Base-by-base conservation (phyloP, 2,797 vertebrate species). In the Halcyon chelicuti region DNA sequence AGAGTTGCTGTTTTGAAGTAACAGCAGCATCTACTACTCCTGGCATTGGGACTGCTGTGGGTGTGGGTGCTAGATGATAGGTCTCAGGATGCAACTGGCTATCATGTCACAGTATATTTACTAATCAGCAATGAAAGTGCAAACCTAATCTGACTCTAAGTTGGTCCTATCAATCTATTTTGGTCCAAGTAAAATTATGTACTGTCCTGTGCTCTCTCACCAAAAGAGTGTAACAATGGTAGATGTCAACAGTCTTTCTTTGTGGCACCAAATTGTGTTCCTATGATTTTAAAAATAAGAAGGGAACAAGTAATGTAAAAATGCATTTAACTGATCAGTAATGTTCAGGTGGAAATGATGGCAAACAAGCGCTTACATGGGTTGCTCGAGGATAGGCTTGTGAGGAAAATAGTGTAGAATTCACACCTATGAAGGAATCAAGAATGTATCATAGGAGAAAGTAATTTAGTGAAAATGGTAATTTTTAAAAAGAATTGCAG, bases 31-130 rank as follows among this genome's bases (percentile, higher is more conserved):
- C 31, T 79, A 20, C 40, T 85, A 76, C 33, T 31, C 31, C 7
- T 1, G 0, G 58, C 61, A 18, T 55, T 47, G 25, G 1, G 2
- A 44, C 40, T 67, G 14, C 60, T 62, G n/a, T 57, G 42, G 0
- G 2, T 10, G 10, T 40, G 62, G 39, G 17, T 90, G 46, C 4
- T 8, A n/a, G 72, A 28, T 40, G 47, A 44, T 55, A 51, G 83
- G 62, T 33, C 72, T 67, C 40, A 37, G 60, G 75, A 40, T 60
- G 40, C 61, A 74, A 6, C 29, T 51, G 29, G 49, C 46, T 6
- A 2, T 52, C 35, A 3, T 80, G 22, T n/a, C 22, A 2, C 20
- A 10, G 22, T 33, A 2, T 79, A 20, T 42, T 79, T 40, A 20
- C 15, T 26, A 31, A 77, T 75, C 58, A 71, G 46, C 42, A 46